These are phyloP conservation scores for Hetaerina titia DNA, from an alignment of 2,888 invertebrate species.

Conservation along the genomic window DNA sequence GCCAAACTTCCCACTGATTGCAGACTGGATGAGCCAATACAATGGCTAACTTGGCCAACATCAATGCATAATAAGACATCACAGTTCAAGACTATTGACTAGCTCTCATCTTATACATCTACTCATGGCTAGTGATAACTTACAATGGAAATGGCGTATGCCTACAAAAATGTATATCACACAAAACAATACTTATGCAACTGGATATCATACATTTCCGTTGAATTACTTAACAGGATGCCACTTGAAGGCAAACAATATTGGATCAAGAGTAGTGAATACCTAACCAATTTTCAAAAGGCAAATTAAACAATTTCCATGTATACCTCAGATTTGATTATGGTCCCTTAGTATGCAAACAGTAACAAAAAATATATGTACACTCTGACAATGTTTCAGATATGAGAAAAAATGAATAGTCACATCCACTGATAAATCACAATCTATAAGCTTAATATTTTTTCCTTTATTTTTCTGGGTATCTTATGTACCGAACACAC, in stretches of 20 bases:
- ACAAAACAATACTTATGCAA: constrained; percentile 49
- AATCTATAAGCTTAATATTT: constrained; percentile 53
- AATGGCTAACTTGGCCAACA: constrained; percentile 44
- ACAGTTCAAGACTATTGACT: constrained; percentile 65
- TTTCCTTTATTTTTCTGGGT: constrained; percentile 27
- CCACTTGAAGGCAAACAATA: constrained; percentile 20
- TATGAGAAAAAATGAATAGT: constrained; percentile 47
- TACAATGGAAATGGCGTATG: constrained; percentile 48
- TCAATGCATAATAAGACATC: constrained; percentile 43
- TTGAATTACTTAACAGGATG: constrained; percentile 11
- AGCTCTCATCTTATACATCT: constrained; percentile 56
- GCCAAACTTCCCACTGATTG: not conserved
- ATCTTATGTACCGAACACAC: not conserved
- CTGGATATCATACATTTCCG: constrained; percentile 37
- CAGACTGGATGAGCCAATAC: constrained; percentile 33
- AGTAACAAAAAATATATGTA: constrained; percentile 61
- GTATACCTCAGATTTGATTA: constrained; percentile 43
- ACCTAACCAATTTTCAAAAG: constrained; percentile 42
- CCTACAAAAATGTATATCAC: constrained; percentile 55
- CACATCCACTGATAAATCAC: constrained; percentile 26
- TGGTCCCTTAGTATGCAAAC: constrained; percentile 65
- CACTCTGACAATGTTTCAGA: constrained; percentile 60
- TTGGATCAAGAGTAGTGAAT: not conserved
- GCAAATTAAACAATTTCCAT: constrained; percentile 50
- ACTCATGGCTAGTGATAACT: constrained; percentile 36